Evolutionary conservation across 2,888 invertebrate species (phyloP), one percentile per base, ranked within the genome.

Genomic region (Euplexia lucipara): DNA sequence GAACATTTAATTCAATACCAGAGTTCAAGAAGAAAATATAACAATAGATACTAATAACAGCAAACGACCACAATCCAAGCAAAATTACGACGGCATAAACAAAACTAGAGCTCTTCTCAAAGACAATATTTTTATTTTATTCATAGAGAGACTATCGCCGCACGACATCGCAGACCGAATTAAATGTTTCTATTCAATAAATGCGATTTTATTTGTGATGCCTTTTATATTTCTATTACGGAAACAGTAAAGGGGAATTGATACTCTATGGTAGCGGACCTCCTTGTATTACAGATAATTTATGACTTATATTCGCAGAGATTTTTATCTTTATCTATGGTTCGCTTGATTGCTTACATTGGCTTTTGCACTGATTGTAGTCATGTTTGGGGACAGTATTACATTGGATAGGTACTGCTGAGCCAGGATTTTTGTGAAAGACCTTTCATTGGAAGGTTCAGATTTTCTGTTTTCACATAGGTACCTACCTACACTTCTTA

Each of bases 141-240:
- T 88, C 89, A 90, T 89, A 88, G 86, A 84, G 83, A 79, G 75
- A 78, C 76, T 85, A 88, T 90, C 89, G 74, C 68, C 67, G 69
- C 75, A 78, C 84, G 85, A 86, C 84, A 88, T 89, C 79, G 79
- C 54, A 74, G 66, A 81, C 77, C 78, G 68, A 88, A 89, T 88
- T 89, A 88, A 90, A 86, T 86, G 84, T 78, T 86, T 86, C 85
- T 90, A 92, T 93, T 93, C 91, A 94, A 94, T 94, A 91, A 90
- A 89, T 82, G 82, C 83, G 76, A 86, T 86, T 83, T 81, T 85
- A 90, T 90, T 86, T 84, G 84, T 83, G 79, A 88, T 88, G 86
- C 83, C 86, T 87, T 91, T 91, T 91, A 91, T 92, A 86, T 92
- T 92, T 93, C 94, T 92, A 93, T 94, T 92, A 93, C 86, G 58